Conservation (phyloP, 2,888 invertebrate genomes). For the Epinotia nisella region DNA sequence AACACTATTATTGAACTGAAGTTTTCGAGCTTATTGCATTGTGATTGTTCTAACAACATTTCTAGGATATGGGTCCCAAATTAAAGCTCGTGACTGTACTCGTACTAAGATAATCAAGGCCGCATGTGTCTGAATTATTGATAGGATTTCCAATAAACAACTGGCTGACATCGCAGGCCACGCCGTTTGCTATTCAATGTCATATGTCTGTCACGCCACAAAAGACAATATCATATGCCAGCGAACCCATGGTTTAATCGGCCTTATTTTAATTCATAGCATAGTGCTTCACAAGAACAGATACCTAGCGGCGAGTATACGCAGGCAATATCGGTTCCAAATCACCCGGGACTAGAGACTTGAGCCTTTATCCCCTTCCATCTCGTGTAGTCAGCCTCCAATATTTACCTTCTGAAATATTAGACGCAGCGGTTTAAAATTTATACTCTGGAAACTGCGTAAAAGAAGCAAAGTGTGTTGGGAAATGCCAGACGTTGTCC, state of each 20-base stretch:
- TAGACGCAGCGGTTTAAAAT: conserved; percentile 9
- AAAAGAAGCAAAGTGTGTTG: not conserved
- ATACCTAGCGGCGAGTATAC: not conserved
- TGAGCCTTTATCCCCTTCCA: conserved; percentile 30
- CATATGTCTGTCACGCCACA: too few relatives aligned
- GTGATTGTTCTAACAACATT: too few relatives aligned
- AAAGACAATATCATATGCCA: too few relatives aligned
- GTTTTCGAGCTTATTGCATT: too few relatives aligned
- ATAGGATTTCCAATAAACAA: too few relatives aligned
- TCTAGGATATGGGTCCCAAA: too few relatives aligned
- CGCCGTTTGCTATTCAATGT: too few relatives aligned
- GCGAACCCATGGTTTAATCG: not conserved
- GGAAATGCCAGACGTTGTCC: not conserved
- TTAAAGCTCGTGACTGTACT: too few relatives aligned
- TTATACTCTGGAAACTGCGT: not conserved
- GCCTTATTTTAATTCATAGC: not conserved
- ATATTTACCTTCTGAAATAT: conserved; percentile 30
- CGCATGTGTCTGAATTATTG: too few relatives aligned
- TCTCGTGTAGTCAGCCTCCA: conserved; percentile 29
- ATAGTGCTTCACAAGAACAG: not conserved
- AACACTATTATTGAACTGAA: too few relatives aligned
- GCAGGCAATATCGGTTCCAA: conserved; percentile 33
- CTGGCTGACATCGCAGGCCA: too few relatives aligned
- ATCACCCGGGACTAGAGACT: conserved; percentile 28
- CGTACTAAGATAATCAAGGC: too few relatives aligned